These are phyloP conservation scores for Latrodectus elegans DNA, from an alignment of 2,888 invertebrate genomes.

Conservation along the genomic window DNA sequence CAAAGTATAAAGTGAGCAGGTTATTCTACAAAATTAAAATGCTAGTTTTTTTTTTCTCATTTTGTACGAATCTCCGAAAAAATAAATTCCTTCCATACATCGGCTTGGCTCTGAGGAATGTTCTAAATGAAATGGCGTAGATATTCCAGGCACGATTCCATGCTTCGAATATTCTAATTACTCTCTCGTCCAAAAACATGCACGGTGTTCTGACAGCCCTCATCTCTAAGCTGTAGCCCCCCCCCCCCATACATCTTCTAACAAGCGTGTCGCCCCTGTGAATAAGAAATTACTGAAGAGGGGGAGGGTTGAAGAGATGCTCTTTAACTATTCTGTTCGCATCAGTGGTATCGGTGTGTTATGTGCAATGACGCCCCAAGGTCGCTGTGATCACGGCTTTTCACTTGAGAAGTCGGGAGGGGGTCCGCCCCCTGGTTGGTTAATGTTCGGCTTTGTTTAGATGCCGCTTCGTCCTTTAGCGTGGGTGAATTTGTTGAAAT, in stretches of 20 bases:
- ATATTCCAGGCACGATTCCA: not conserved
- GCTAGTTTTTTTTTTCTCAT: too few relatives aligned
- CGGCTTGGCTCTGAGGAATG: too few relatives aligned
- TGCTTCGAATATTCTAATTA: not conserved
- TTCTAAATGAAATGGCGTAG: not conserved
- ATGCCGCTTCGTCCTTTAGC: not conserved
- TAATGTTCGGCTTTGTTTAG: not conserved
- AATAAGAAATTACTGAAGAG: not conserved
- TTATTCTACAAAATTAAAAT: too few relatives aligned
- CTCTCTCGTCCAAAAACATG: not conserved
- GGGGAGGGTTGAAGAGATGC: not conserved
- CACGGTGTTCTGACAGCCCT: not conserved
- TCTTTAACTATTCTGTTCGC: constrained; percentile 4
- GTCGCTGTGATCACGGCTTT: constrained; percentile 35
- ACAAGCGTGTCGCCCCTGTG: not conserved
- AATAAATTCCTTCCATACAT: too few relatives aligned
- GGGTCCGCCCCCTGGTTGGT: not conserved
- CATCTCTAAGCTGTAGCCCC: not conserved
- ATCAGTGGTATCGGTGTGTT: constrained; percentile 18
- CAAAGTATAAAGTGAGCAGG: too few relatives aligned
- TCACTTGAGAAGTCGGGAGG: not conserved
- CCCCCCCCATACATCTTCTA: not conserved
- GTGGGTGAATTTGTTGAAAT: not conserved
- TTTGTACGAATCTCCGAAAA: too few relatives aligned
- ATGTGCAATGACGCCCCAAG: constrained; percentile 44